Base-by-base conservation (phyloP, 1,140 invertebrate genomes). In the Belonocnema kinseyi region DNA sequence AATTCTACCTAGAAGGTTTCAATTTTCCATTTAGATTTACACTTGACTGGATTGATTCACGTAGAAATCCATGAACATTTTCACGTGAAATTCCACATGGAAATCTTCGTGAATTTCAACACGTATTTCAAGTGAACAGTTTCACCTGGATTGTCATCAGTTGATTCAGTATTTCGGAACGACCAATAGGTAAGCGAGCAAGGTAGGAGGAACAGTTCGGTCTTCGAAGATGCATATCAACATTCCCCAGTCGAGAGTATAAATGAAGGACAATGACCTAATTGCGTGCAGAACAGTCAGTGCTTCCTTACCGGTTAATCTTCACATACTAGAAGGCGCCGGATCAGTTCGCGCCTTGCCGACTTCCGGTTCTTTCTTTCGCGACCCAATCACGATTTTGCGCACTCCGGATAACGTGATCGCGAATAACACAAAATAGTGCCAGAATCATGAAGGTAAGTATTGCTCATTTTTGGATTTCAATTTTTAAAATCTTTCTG, bases 261-360 rank as follows among this genome's bases (percentile, higher is more conserved):
- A 90, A 90, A 90, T 90, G 87, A 87, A 90, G 88, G 87, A 89
- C 88, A 90, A 90, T 90, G 89, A 90, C 89, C 89, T 89, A 90
- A 90, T 90, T 90, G 89, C 78, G 85, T 83, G 82, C 87, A 90
- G 88, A 90, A 88, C 85, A 84, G 82, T 82, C 81, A 83, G 85
- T 86, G 88, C 86, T 88, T 87, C 86, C 83, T 87, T 75, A 72
- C 72, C 79, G 83, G 74, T 81, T 86, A 85, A 86, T 86, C 83
- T 79, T 74, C 54, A 50, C 16, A 61, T 14, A 19, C 56, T 80
- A 73, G 72, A 77, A 51, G 46, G 17, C 51, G 58, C 19, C 74
- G 71, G 46, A 70, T 52, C 50, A 76, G 50, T 50, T 51, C 73
- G 26, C 73, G 66, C 33, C 12, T 26, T 33, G 19, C 4, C 56